These are phyloP conservation scores for Pyxicephalus adspersus DNA, from an alignment of 2,113 vertebrate genomes.

Conservation along the genomic window DNA sequence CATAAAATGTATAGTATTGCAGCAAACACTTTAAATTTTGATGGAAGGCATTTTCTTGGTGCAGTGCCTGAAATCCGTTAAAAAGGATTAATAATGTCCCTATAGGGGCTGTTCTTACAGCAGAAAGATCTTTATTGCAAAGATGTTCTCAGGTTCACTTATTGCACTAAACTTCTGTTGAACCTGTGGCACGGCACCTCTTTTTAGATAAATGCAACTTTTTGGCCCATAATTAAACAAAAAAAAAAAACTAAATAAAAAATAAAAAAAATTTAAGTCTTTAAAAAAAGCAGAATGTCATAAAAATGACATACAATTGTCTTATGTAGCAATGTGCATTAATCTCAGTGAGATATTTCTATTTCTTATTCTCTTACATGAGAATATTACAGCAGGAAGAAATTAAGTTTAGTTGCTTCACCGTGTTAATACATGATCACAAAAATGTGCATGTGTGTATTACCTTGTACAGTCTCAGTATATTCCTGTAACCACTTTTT, in stretches of 20 bases:
- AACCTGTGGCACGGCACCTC: constrained; percentile 91
- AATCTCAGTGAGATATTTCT: constrained; percentile 99
- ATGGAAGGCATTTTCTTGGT: constrained; percentile 55
- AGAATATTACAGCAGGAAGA: constrained; percentile 97
- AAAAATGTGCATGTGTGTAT: constrained; percentile 94
- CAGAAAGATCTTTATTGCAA: constrained; percentile 74
- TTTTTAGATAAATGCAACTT: constrained; percentile 95
- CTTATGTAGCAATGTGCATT: constrained; percentile 99
- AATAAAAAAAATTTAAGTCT: constrained; percentile 75
- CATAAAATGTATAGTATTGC: constrained; percentile 74
- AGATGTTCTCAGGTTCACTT: constrained; percentile 89
- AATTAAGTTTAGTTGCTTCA: constrained; percentile 90
- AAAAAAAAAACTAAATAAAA: constrained; percentile 28
- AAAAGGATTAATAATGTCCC: constrained; percentile 10
- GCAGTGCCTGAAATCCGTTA: constrained; percentile 22
- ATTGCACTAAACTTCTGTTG: constrained; percentile 98
- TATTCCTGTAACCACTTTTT: constrained; percentile 91
- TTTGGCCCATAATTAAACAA: constrained; percentile 79
- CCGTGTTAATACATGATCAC: constrained; percentile 98
- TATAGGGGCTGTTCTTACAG: constrained; percentile 10
- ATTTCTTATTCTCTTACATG: constrained; percentile 99
- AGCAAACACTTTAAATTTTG: constrained; percentile 78
- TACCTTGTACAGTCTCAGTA: constrained; percentile 91
- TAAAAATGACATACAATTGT: constrained; percentile 93
- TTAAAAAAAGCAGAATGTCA: constrained; percentile 81